A percentile compares a stretch with the other conserved stretches of the same genome.
phyloP scores from a whole-genome alignment of 2,797 vertebrate species.

The Sebastiscus tertius region DNA sequence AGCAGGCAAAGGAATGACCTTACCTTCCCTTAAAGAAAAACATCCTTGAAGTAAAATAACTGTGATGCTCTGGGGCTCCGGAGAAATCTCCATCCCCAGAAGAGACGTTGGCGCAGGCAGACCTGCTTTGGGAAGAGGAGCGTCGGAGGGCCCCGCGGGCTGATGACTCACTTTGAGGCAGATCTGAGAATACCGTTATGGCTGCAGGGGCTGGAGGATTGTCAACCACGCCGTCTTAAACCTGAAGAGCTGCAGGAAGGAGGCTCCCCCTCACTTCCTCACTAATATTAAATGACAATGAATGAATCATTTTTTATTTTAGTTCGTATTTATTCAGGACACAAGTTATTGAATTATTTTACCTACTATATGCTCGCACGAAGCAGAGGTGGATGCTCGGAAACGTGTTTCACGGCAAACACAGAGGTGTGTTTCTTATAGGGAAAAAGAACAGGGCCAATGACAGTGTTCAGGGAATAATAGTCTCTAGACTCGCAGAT shows the following conservation, averaged over 20 bases:
- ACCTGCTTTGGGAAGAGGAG: constrained; percentile 56
- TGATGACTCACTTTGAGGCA: constrained; percentile 77
- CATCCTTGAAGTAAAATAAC: constrained; percentile 66
- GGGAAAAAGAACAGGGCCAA: constrained; percentile 8
- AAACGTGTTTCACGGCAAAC: neutral
- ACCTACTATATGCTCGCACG: neutral
- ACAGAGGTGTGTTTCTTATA: constrained; percentile 10
- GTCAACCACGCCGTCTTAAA: constrained; percentile 59
- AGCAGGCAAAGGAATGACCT: constrained; percentile 49
- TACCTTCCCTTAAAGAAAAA: constrained; percentile 53
- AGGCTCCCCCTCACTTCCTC: constrained; percentile 35
- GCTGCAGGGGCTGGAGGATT: constrained; percentile 69
- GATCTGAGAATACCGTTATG: constrained; percentile 70
- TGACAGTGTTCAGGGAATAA: constrained; percentile 34
- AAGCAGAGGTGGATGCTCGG: neutral
- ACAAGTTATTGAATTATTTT: constrained; percentile 43
- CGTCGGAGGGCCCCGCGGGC: constrained; percentile 53
- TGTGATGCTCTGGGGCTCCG: constrained; percentile 57
- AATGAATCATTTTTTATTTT: constrained; percentile 50
- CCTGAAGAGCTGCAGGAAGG: constrained; percentile 50
- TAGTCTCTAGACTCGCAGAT: constrained; percentile 42
- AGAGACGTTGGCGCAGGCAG: constrained; percentile 61
- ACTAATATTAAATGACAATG: constrained; percentile 61
- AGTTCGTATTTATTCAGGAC: constrained; percentile 37
- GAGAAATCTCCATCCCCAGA: constrained; percentile 63